Base-by-base conservation (phyloP, 1,140 invertebrate species). In the Anastrepha obliqua region DNA sequence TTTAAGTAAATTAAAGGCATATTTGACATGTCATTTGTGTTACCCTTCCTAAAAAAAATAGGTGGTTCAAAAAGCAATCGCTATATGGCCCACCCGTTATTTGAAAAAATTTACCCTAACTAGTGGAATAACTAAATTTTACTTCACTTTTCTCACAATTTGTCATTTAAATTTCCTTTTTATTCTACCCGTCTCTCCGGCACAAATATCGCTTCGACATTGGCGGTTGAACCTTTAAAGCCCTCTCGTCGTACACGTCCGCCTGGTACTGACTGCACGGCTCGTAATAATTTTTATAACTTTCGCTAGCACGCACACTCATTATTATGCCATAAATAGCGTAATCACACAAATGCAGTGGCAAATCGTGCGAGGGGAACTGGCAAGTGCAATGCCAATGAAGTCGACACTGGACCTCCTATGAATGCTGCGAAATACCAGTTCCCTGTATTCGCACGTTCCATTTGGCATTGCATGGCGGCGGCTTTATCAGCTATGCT, bases 261-360 rank as follows among this genome's bases (percentile, higher is more conserved):
- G 64, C 11, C 11, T 39, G 64, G 64, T 67, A 20, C 6, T 39
- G 70, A 20, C 6, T 39, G 70, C 44, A 55, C 29, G 55, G 20
- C 20, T 81, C 55, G 74, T 81, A 81, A 81, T 81, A 7, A 81
- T 58, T 81, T 15, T 42, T 7, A 81, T 29, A 81, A 55, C 47
- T 29, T 81, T 55, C 20, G 17, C 20, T 81, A 55, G 74, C 74
- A 81, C 74, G 74, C n/a, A 42, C 47, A n/a, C 47, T 55, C 47
- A 81, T 81, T 81, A 55, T 81, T 81, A 81, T 58, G 74, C 47
- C 74, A 81, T 81, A 81, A 81, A 81, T 20, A 81, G 74, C 74
- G 44, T 81, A 81, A 81, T 81, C 74, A 81, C 47, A 55, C 74
- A 81, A 55, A 47, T 8, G 74, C 74, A 55, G 42, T 55, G 47